These are phyloP conservation scores for Cenopis cana DNA, from an alignment of 2,888 invertebrate genomes.

Conservation along the genomic window DNA sequence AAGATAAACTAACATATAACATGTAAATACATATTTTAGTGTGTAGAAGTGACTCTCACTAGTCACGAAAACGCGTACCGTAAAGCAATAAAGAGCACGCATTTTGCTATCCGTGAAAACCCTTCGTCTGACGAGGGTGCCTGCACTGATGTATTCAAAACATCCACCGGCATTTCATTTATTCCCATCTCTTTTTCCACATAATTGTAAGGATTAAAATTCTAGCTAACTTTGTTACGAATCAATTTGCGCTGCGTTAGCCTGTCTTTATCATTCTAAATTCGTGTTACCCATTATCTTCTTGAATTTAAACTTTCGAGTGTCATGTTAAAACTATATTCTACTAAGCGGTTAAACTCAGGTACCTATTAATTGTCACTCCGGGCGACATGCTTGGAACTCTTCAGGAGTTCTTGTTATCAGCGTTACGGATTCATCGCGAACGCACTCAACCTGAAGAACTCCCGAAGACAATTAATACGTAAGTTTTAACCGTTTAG, in stretches of 20 bases:
- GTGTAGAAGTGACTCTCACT: constrained; percentile 45
- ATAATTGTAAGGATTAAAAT: constrained; percentile 42
- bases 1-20: not conserved
- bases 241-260: constrained; percentile 2
- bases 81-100: constrained; percentile 46
- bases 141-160: constrained; percentile 56
- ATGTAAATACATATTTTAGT: too few relatives aligned
- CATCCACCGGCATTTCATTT: constrained; percentile 49
- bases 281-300: not conserved
- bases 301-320: too few relatives aligned
- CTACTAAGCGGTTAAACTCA: too few relatives aligned
- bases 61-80: constrained; percentile 41
- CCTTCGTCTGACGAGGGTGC: constrained; percentile 54
- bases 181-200: constrained; percentile 46
- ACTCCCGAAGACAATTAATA: too few relatives aligned
- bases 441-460: too few relatives aligned
- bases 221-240: constrained; percentile 14
- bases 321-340: too few relatives aligned
- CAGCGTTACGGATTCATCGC: too few relatives aligned
- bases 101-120: constrained; percentile 51
- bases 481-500: too few relatives aligned
- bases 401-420: too few relatives aligned
- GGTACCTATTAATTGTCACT: too few relatives aligned
- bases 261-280: not conserved
- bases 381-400: too few relatives aligned